Evolutionary conservation across 2,113 vertebrate genomes (phyloP), one percentile per base, ranked within the genome.

Genomic region (Chlamydotis undulata): DNA sequence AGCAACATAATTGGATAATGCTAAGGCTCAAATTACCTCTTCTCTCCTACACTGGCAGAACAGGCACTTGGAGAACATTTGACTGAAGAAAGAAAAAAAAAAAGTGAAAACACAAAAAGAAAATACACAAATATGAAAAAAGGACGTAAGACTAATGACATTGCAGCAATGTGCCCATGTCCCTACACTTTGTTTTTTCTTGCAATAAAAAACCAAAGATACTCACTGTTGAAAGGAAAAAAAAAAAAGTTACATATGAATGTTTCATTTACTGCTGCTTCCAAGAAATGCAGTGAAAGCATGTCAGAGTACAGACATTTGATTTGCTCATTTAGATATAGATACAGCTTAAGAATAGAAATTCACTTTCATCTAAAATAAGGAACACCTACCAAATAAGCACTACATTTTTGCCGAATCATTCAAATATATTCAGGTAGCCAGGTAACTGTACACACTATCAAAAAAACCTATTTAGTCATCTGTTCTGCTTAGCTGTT

Each of bases 321-420:
- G 25, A 95, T 83, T 55, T 91, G 63, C 89, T 83, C 68, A 91
- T 57, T 91, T 65, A 60, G 16, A 87, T 31, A 39, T 10, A 87
- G 53, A 79, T 60, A 84, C 53, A 93, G 9, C 0, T 87, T 76
- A 47, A 82, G 63, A 96, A 93, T 83, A 94, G 41, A 95, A 90
- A 83, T 85, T 73, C 47, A 95, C 70, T 95, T 89, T 91, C 45
- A 94, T 83, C 67, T 90, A 71, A 89, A 95, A 69, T 73, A 83
- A 93, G 85, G 86, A 95, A 73, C 45, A 77, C 52, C 64, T 83
- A 74, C 19, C 37, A 92, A 93, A 86, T 23, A 86, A 57, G 50
- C 24, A 82, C 15, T 17, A 21, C 33, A 13, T 88, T 88, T 83
- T 47, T 93, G 79, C 70, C 80, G 67, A 78, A 64, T 87, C 82